A percentile compares a stretch with the other conserved stretches of the same genome.
These are phyloP conservation scores for Lophura nycthemera DNA, from an alignment of 2,113 vertebrate genomes.

Conservation along the genomic window DNA sequence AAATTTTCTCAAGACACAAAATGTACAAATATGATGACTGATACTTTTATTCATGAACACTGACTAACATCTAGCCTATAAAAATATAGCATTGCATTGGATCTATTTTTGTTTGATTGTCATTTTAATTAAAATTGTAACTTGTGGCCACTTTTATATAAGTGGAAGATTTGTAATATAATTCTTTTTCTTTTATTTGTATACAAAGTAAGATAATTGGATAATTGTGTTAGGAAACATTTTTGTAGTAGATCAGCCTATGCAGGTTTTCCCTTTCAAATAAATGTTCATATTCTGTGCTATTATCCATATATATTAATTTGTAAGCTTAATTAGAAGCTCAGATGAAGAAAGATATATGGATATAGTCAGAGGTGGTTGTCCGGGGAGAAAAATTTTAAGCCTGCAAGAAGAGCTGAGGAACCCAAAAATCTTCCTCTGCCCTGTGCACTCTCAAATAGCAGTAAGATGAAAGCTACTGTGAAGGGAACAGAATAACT, in stretches of 20 bases:
- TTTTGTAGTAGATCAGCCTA: background rate
- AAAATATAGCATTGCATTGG: background rate
- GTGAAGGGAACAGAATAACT: background rate
- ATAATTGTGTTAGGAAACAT: background rate
- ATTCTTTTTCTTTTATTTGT: background rate
- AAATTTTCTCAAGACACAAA: conserved; percentile 24
- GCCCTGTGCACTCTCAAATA: background rate
- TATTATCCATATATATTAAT: background rate
- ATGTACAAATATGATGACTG: background rate
- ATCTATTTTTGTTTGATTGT: background rate
- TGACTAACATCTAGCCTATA: background rate
- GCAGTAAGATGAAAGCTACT: background rate
- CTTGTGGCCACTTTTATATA: background rate
- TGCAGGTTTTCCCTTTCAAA: background rate
- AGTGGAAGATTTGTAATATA: background rate
- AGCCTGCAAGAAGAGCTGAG: background rate
- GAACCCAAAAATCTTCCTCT: background rate
- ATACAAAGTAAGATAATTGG: background rate
- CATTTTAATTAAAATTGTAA: background rate
- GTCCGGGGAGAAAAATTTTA: background rate
- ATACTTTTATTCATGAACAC: background rate
- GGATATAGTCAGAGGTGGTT: background rate
- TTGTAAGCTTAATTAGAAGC: background rate
- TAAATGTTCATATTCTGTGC: background rate
- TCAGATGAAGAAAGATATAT: background rate